Base-by-base conservation (phyloP, 2,113 vertebrate species). In the Oxyura jamaicensis region DNA sequence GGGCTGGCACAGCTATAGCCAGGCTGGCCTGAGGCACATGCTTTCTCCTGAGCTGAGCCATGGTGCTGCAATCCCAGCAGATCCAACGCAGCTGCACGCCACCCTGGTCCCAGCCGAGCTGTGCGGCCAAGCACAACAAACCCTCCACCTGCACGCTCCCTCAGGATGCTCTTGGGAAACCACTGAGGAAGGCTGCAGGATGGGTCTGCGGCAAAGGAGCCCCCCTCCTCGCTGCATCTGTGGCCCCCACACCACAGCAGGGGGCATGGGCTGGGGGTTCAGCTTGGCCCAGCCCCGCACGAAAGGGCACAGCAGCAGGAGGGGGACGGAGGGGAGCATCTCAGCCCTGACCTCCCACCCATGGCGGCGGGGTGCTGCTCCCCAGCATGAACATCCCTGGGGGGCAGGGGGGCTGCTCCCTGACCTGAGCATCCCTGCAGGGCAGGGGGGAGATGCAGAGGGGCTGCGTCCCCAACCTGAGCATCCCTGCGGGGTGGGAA, bases 151-250 rank as follows among this genome's bases (percentile, higher is more conserved):
- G 8, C 56, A 5, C 2, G 14, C 25, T 52, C 42, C 56, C 76
- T 9, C 11, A 18, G 58, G 29, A 88, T 80, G 55, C 80, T 62
- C 39, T 31, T 10, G 8, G 25, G 8, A 33, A 71, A 75, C 8
- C 2, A 4, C 6, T 7, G 10, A 10, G 41, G 26, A 9, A 13
- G 28, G 42, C 71, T 58, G 62, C 41, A 36, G 46, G 72, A 78
- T 16, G 69, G n/a, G 36, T 15, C 42, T 41, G 17, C 18, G 62
- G 2, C 3, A 15, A 62, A 53, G 16, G 4, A 29, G 25, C 50
- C 28, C 17, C 7, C 44, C 6, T 5, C 14, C 12, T 4, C 1
- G 5, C 69, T 44, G 35, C 6, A 2, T 15, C n/a, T n/a, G 48
- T 5, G 8, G 41, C 46, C 28, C 25, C 78, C 44, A 14, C 46